phyloP scores from a whole-genome alignment of 2,797 vertebrate genomes.

The Furcifer pardalis region DNA sequence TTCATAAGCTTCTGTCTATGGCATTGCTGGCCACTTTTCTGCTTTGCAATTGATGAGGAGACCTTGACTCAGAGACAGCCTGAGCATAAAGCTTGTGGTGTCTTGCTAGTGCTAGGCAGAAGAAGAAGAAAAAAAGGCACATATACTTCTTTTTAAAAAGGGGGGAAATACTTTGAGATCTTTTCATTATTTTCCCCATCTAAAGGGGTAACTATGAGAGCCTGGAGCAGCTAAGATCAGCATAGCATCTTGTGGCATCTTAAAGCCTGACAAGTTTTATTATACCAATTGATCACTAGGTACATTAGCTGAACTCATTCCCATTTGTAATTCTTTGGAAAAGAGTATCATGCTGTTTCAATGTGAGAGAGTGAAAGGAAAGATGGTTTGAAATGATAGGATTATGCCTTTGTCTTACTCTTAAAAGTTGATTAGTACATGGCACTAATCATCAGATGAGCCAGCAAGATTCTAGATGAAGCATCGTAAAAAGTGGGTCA shows the following conservation, averaged over 20 bases:
- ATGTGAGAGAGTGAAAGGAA: neutral
- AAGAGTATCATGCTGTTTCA: neutral
- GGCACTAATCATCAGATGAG: neutral
- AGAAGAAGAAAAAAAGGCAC: too few species aligned
- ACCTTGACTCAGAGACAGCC: too few species aligned
- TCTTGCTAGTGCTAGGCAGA: too few species aligned
- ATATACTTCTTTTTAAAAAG: neutral
- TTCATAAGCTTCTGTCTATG: neutral
- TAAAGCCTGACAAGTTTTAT: neutral
- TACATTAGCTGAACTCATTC: neutral
- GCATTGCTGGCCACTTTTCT: neutral
- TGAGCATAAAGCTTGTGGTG: neutral
- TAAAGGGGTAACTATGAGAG: too few species aligned
- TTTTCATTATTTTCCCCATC: too few species aligned
- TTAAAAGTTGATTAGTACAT: neutral
- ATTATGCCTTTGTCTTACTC: neutral
- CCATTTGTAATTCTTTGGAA: too few species aligned
- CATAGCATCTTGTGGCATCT: too few species aligned
- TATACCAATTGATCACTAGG: neutral
- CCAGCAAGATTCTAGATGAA: neutral
- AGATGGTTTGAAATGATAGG: neutral
- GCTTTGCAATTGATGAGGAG: neutral
- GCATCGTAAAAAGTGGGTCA: neutral
- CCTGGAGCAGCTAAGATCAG: too few species aligned
- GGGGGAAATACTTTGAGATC: too few species aligned